Evolutionary conservation across 2,888 invertebrate species (phyloP).

Genomic region (Spicauda simplicius): DNA sequence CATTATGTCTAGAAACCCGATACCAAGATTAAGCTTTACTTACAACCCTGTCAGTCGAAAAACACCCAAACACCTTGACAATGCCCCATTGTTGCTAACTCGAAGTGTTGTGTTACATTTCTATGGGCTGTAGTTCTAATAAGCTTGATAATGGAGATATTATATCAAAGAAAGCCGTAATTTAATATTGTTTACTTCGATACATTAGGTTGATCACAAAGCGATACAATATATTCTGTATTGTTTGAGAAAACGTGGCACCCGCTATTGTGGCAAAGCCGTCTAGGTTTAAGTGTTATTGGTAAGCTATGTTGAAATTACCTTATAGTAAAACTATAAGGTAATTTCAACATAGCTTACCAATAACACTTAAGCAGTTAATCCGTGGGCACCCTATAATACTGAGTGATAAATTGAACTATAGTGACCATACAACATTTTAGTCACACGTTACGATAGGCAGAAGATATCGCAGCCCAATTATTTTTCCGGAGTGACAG

Average conservation of each 20-base stretch:
- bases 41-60: slow-evolving; percentile 22
- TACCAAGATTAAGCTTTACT: not conserved
- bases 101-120: slow-evolving; percentile 28
- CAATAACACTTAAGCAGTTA: no score
- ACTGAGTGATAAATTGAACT: no score
- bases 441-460: no score
- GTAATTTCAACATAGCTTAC: no score
- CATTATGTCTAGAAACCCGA: not conserved
- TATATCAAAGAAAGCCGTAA: slow-evolving; percentile 38
- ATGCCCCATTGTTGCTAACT: slow-evolving; percentile 18
- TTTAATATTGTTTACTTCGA: slow-evolving; percentile 35
- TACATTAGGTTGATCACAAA: slow-evolving; percentile 16
- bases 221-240: slow-evolving; percentile 3
- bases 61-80: slow-evolving; percentile 29
- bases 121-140: slow-evolving; percentile 1
- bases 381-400: no score
- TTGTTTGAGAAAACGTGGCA: slow-evolving; percentile 11
- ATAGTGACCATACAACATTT: no score
- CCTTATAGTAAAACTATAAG: no score
- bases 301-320: no score
- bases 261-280: not conserved
- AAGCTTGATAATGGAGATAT: slow-evolving; percentile 36
- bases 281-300: not conserved
- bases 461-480: no score
- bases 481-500: no score